A percentile compares a stretch with the other conserved stretches of the same genome.
Evolutionary conservation across 2,113 vertebrate genomes (phyloP).

Genomic region (Gavialis gangeticus): DNA sequence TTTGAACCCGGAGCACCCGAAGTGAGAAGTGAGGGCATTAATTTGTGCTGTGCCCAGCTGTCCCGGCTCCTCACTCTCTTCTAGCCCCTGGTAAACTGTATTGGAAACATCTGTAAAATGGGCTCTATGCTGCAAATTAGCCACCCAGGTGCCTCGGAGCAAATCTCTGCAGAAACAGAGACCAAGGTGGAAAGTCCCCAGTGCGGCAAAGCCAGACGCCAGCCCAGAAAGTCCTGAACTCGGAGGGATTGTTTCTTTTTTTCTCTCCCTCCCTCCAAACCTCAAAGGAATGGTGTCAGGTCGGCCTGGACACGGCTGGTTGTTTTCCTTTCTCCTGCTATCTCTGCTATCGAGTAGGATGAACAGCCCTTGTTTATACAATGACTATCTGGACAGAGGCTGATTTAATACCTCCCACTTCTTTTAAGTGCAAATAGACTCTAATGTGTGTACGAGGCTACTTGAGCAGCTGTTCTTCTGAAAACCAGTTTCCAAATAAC

Average conservation of each 20-base stretch:
- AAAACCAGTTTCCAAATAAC: constrained; percentile 72
- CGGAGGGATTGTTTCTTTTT: fast-evolving
- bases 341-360: constrained; percentile 51
- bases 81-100: background rate
- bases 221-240: background rate
- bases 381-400: constrained; percentile 57
- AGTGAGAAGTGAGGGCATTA: background rate
- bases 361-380: constrained; percentile 66
- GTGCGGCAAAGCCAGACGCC: background rate
- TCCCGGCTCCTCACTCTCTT: background rate
- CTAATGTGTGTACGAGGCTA: constrained; percentile 69
- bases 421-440: constrained; percentile 78
- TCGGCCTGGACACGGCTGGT: constrained; percentile 29
- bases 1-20: background rate
- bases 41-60: too few species aligned
- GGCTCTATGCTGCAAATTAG: background rate
- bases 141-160: background rate
- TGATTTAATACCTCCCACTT: constrained; percentile 60
- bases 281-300: constrained; percentile 32
- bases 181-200: background rate
- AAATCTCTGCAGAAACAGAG: background rate
- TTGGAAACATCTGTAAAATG: background rate
- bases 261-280: background rate
- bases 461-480: constrained; percentile 62
- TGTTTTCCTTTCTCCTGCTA: constrained; percentile 68